Conservation (phyloP, 2,888 invertebrate genomes). For the Stenurella melanura region DNA sequence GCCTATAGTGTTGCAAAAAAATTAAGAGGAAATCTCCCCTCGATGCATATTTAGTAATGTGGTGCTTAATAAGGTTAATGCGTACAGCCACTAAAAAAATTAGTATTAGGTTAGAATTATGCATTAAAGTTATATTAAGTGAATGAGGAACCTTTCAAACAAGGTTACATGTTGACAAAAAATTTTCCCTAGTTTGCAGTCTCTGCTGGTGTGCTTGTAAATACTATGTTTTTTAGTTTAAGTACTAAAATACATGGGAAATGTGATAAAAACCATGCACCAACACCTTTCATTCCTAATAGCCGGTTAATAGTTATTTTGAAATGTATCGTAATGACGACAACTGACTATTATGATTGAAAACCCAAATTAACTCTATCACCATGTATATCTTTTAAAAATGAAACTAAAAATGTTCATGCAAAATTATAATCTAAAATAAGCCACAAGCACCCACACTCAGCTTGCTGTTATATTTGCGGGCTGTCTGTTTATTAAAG, state of each 20-base stretch:
- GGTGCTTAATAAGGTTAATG: slow-evolving; percentile 21
- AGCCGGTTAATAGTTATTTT: slow-evolving; percentile 19
- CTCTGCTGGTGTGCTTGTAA: neutral
- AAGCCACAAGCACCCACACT: slow-evolving; percentile 73
- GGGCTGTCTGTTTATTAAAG: slow-evolving; percentile 73
- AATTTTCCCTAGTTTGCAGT: neutral
- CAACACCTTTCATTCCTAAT: slow-evolving; percentile 41
- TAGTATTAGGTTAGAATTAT: slow-evolving; percentile 12
- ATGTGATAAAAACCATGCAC: slow-evolving; percentile 36
- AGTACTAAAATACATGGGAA: slow-evolving; percentile 22
- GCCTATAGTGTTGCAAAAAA: neutral
- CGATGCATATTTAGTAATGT: neutral
- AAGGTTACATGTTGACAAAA: neutral
- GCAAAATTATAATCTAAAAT: slow-evolving; percentile 63
- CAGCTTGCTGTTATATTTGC: slow-evolving; percentile 74
- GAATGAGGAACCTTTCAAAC: neutral
- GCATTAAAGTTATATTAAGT: neutral
- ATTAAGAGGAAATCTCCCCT: neutral
- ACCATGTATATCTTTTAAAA: slow-evolving; percentile 35
- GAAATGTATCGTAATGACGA: slow-evolving; percentile 9
- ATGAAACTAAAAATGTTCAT: slow-evolving; percentile 39
- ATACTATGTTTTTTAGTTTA: slow-evolving; percentile 17
- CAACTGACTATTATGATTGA: slow-evolving; percentile 27
- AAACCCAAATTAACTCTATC: slow-evolving; percentile 34
- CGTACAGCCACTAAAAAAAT: slow-evolving; percentile 46